Base-by-base conservation (phyloP, 2,888 invertebrate genomes). In the Brachypalpus laphriformis region DNA sequence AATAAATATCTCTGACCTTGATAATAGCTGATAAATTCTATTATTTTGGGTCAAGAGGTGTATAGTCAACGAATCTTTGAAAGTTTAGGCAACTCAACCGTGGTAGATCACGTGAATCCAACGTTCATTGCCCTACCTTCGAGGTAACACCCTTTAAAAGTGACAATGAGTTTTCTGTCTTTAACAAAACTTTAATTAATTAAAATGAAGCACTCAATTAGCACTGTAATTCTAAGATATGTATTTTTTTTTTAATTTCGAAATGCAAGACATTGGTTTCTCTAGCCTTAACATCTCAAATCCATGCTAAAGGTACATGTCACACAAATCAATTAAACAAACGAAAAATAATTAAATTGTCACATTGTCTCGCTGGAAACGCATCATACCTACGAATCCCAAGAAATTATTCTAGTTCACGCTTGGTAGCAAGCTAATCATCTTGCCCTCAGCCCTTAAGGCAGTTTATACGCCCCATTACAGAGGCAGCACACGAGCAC, bases 361-460 rank as follows among this genome's bases (percentile, higher is more conserved):
- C 49, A 49, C 37, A 49, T 20, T 5, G n/a, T 25, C 7, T 34
- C 40, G 18, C 40, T 6, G n/a, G 11, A 37, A 34, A 18, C 18
- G 2, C 34, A 20, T 18, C 3, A 16, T 3, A 7, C 40, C n/a
- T n/a, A n/a, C n/a, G n/a, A n/a, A n/a, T 37, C 8, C 20, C 20
- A 56, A 56, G 31, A 18, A 34, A 54, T 31, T 8, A 31, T 63
- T 63, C 47, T 63, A 20, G 8, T 2, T n/a, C n/a, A n/a, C n/a
- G n/a, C n/a, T n/a, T n/a, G n/a, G n/a, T 16, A 1, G 25, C 40
- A n/a, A 8, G 14, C 42, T 42, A 59, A 42, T 28, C 22, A 37
- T 34, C 59, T 37, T 28, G 74, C 18, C 74, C 61, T 74, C 31
- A 54, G 59, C 49, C 49, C 54, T n/a, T 74, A 22, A 14, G 11